phyloP scores from a whole-genome alignment of 2,888 invertebrate genomes.

The Drosophila anomalipes region DNA sequence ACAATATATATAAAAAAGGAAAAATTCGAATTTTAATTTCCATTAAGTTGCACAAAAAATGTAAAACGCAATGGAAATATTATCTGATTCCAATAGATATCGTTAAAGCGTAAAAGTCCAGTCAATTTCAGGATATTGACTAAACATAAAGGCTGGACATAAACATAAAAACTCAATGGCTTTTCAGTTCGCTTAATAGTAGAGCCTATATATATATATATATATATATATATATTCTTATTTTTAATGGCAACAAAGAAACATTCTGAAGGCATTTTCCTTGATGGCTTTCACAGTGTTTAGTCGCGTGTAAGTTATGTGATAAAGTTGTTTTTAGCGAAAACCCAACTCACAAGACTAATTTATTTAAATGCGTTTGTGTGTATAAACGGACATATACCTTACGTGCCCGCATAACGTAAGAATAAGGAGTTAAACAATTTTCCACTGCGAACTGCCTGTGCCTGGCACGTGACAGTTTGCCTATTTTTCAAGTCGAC shows the following conservation, averaged over 20 bases:
- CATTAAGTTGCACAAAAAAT: neutral
- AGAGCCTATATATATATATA: neutral
- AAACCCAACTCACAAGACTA: conserved; percentile 34
- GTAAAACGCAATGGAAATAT: neutral
- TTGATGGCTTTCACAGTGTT: conserved; percentile 6
- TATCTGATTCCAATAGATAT: neutral
- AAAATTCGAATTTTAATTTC: neutral
- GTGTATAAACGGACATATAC: conserved; percentile 54
- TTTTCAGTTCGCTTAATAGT: neutral
- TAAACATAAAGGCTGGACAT: neutral
- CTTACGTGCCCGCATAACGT: conserved; percentile 46
- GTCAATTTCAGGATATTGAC: neutral
- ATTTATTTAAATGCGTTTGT: conserved; percentile 59
- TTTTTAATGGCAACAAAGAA: conserved; percentile 4
- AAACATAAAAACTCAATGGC: neutral
- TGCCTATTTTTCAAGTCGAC: conserved; percentile 67
- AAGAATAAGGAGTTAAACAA: conserved; percentile 39
- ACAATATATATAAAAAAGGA: neutral
- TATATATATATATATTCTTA: neutral
- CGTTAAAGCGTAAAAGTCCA: neutral
- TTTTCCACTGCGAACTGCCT: conserved; percentile 42
- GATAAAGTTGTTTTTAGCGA: conserved; percentile 22
- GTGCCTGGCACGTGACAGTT: conserved; percentile 69
- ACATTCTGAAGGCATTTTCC: conserved; percentile 18
- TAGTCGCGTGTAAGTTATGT: conserved; percentile 2